Base-by-base conservation (phyloP, 2,113 vertebrate genomes). In the Chamaea fasciata region DNA sequence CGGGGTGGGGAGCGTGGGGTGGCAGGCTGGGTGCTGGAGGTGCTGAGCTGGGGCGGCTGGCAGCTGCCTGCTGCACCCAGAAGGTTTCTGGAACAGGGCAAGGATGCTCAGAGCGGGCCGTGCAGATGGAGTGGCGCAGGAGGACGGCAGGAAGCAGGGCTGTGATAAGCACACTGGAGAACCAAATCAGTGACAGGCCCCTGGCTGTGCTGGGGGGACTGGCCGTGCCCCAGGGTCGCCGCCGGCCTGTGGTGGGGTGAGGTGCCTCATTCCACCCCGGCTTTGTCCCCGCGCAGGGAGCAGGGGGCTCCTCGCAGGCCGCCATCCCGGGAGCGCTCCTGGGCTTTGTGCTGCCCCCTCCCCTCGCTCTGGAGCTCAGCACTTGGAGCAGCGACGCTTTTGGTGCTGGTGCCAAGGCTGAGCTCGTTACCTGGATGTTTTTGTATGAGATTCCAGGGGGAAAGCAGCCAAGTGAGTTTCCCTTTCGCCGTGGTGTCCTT, bases 391-490 rank as follows among this genome's bases (percentile, higher is more conserved):
- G 89, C 1, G 10, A 37, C 15, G 63, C 82, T 73, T 55, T 46
- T 10, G 15, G 30, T 37, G 96, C 81, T 16, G 84, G 7, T 14
- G 16, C 74, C 81, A 67, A 67, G 94, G 89, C 77, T 84, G 56
- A 28, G 26, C 56, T 81, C 18, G 1, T 78, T 50, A 12, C 0
- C 0, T 6, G 4, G 59, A 15, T 73, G 7, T 30, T 79, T 91
- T 62, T 83, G 13, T 69, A 7, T 12, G 6, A 33, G 63, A 3
- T 33, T 69, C 78, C 42, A 9, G 35, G 6, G 64, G 94, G 52
- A n/a, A 31, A 50, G 24, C 1, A 4, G 82, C 55, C 19, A 22
- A 1, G 13, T 14, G 70, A 0, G 0, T 63, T 83, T 77, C 59
- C 71, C 63, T 77, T 31, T 56, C 8, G 2, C 83, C 30, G 14